These are phyloP conservation scores for Metellina segmentata DNA, from an alignment of 2,888 invertebrate genomes.

Conservation along the genomic window DNA sequence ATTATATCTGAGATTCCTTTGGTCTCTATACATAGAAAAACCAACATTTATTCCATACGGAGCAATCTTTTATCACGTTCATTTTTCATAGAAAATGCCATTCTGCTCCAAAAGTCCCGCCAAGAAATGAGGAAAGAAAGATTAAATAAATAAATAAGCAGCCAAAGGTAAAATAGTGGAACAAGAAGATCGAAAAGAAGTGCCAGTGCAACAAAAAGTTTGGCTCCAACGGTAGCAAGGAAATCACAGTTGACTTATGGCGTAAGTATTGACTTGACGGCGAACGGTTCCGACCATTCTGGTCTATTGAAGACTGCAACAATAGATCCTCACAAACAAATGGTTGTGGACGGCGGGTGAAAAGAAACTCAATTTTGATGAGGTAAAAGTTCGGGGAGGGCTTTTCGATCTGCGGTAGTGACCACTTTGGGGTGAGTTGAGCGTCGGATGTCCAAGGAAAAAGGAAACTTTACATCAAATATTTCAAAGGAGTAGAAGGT, in stretches of 20 bases:
- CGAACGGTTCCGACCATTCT: slow-evolving; percentile 9
- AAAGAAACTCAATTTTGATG: slow-evolving; percentile 48
- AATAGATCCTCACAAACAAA: slow-evolving; percentile 57
- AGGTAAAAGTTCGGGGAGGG: slow-evolving; percentile 5
- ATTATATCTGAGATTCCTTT: too few species aligned
- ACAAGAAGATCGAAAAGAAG: slow-evolving; percentile 34
- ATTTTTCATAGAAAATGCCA: not conserved
- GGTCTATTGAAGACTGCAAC: slow-evolving; percentile 28
- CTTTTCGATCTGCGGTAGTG: slow-evolving; percentile 61
- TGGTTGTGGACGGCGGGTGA: slow-evolving; percentile 21
- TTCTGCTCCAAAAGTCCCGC: not conserved
- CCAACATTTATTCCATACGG: not conserved
- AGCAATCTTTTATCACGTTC: not conserved
- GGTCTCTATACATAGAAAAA: too few species aligned
- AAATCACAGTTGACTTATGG: slow-evolving; percentile 58
- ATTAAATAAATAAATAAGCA: slow-evolving; percentile 24
- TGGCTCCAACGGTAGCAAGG: slow-evolving; percentile 7
- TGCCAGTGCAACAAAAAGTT: slow-evolving; percentile 21
- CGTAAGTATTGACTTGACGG: slow-evolving; percentile 45
- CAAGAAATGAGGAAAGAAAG: slow-evolving; percentile 9
- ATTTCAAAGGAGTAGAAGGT: not conserved
- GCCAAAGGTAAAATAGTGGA: slow-evolving; percentile 20
- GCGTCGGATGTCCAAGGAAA: not conserved
- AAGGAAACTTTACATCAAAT: slow-evolving; percentile 26
- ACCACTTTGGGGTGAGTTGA: slow-evolving; percentile 16